Conservation (phyloP, 2,113 vertebrate genomes). For the Tricholaema leucomelas region DNA sequence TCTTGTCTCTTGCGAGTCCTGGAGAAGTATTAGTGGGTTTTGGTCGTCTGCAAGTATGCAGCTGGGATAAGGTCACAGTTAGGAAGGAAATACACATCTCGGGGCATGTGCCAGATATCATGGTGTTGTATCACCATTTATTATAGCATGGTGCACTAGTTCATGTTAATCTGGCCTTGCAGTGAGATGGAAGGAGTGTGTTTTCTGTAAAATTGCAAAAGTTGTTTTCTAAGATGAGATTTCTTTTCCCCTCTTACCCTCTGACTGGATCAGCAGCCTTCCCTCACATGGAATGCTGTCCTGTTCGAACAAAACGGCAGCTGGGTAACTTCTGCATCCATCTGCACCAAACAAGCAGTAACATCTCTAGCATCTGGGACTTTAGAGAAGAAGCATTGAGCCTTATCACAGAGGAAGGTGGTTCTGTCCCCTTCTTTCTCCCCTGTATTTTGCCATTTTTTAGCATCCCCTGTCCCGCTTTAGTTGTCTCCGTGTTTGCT, state of each 20-base stretch:
- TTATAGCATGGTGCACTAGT: background rate
- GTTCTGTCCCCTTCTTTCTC: slow-evolving; percentile 1
- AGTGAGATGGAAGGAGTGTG: background rate
- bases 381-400: slow-evolving; percentile 74
- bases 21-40: background rate
- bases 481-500: background rate
- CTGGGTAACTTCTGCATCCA: slow-evolving; percentile 77
- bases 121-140: background rate
- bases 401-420: slow-evolving; percentile 75
- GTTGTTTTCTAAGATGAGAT: slow-evolving; percentile 5
- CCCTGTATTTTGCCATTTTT: background rate
- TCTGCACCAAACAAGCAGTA: slow-evolving; percentile 70
- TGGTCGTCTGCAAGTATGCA: background rate
- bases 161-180: background rate
- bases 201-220: background rate
- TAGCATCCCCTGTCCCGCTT: background rate
- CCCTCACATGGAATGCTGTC: slow-evolving; percentile 62
- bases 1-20: background rate
- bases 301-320: slow-evolving; percentile 68
- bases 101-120: background rate
- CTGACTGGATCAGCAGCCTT: slow-evolving; percentile 55
- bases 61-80: background rate
- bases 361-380: slow-evolving; percentile 75
- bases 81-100: background rate
- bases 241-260: background rate